A percentile compares a stretch with the other conserved stretches of the same genome.
Evolutionary conservation across 2,888 invertebrate species (phyloP).

Genomic region (Dendrolimus houi): DNA sequence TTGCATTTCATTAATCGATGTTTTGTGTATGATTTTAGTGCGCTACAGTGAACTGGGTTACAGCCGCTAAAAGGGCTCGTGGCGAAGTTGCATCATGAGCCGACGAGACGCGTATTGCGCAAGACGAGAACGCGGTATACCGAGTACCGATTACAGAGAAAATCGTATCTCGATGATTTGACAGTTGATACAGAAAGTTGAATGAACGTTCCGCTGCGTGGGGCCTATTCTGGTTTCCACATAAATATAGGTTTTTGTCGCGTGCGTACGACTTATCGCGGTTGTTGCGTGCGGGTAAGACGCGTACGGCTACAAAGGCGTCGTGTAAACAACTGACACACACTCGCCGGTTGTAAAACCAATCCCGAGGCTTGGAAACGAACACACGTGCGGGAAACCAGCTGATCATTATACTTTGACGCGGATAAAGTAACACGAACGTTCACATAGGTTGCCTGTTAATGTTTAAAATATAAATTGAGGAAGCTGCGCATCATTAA

Average conservation of each 20-base stretch:
- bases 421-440: slow-evolving; percentile 23
- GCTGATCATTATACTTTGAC: slow-evolving; percentile 47
- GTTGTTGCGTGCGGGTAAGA: slow-evolving; percentile 16
- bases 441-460: slow-evolving; percentile 22
- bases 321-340: slow-evolving; percentile 43
- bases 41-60: slow-evolving; percentile 43
- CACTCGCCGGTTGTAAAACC: neutral
- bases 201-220: slow-evolving; percentile 18
- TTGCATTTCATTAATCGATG: slow-evolving; percentile 45
- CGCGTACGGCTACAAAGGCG: slow-evolving; percentile 44
- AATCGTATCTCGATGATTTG: neutral
- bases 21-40: slow-evolving; percentile 23
- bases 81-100: slow-evolving; percentile 63
- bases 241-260: slow-evolving; percentile 10
- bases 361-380: neutral
- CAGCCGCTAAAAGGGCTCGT: slow-evolving; percentile 29
- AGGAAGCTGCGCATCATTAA: slow-evolving; percentile 14
- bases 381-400: slow-evolving; percentile 45
- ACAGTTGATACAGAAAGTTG: slow-evolving; percentile 12
- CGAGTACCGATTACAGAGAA: neutral
- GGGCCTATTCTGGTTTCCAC: slow-evolving; percentile 5
- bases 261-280: slow-evolving; percentile 10
- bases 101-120: slow-evolving; percentile 18
- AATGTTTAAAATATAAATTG: slow-evolving; percentile 15
- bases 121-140: slow-evolving; percentile 9